Percentiles rank a stretch among this genome's conserved stretches.
Evolutionary conservation across 30 jellyfish, hydroid and myxozoan species (phyloP).

Genomic region (Pelagia noctiluca): DNA sequence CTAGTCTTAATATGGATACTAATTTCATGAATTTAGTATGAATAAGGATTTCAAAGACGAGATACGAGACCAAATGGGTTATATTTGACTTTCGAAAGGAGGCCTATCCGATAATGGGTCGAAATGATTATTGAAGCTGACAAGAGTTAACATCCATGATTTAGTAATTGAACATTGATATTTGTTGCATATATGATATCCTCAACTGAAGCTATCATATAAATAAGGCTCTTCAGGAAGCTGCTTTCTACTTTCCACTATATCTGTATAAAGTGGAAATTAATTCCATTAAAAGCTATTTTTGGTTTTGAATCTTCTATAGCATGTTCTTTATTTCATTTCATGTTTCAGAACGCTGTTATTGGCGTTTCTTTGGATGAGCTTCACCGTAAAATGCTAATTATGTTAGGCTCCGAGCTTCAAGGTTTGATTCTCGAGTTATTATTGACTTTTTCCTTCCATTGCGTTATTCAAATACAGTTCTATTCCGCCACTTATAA

Average conservation of each 20-base stretch:
- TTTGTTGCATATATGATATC: background rate
- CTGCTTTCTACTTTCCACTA: background rate
- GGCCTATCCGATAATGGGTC: too few relatives aligned
- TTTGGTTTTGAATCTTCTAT: background rate
- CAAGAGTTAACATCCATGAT: too few relatives aligned
- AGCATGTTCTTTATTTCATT: background rate
- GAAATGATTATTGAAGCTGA: too few relatives aligned
- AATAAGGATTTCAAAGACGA: too few relatives aligned
- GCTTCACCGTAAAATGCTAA: conserved; percentile 78
- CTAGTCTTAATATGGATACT: too few relatives aligned
- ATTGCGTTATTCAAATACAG: background rate
- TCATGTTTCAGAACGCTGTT: conserved; percentile 72
- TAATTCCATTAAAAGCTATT: background rate
- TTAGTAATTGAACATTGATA: background rate
- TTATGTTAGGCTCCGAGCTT: conserved; percentile 75
- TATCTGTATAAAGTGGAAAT: too few relatives aligned
- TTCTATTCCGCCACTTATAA: background rate
- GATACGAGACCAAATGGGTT: too few relatives aligned
- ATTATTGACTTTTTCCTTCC: background rate
- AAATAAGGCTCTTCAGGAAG: too few relatives aligned
- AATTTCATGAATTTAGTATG: too few relatives aligned
- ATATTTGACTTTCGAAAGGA: too few relatives aligned
- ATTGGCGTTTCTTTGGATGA: conserved; percentile 81
- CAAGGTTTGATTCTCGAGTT: conserved; percentile 48
- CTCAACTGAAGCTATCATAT: too few relatives aligned